Evolutionary conservation across 1,140 invertebrate genomes (phyloP).

Genomic region (Papilio helenus): DNA sequence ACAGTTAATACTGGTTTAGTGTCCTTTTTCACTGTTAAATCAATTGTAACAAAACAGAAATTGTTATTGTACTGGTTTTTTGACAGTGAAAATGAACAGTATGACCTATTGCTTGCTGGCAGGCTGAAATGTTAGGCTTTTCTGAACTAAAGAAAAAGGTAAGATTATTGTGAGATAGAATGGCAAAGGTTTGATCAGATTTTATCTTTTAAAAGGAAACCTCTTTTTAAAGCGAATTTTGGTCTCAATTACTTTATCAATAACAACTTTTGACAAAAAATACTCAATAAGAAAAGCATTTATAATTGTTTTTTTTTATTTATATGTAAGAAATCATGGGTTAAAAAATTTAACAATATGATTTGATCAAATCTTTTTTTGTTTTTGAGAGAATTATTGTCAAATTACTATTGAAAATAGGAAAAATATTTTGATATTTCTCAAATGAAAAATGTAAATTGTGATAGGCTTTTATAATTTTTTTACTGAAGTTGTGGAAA

Average conservation of each 20-base stretch:
- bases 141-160: background rate
- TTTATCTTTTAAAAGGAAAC: background rate
- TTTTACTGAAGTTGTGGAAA: background rate
- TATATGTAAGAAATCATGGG: background rate
- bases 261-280: background rate
- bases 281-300: background rate
- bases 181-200: background rate
- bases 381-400: background rate
- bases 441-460: background rate
- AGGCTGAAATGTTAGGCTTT: background rate
- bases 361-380: slow-evolving; percentile 2
- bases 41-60: too few relatives aligned
- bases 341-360: background rate
- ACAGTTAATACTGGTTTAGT: background rate
- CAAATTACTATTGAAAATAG: background rate
- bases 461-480: background rate
- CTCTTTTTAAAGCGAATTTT: too few relatives aligned
- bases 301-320: background rate
- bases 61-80: background rate
- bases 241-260: background rate
- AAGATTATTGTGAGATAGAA: background rate
- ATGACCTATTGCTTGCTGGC: background rate
- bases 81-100: background rate
- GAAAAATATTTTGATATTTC: background rate
- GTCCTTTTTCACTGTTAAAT: background rate